These are phyloP conservation scores for Seriola quinqueradiata DNA, from an alignment of 2,113 vertebrate species.

Conservation along the genomic window DNA sequence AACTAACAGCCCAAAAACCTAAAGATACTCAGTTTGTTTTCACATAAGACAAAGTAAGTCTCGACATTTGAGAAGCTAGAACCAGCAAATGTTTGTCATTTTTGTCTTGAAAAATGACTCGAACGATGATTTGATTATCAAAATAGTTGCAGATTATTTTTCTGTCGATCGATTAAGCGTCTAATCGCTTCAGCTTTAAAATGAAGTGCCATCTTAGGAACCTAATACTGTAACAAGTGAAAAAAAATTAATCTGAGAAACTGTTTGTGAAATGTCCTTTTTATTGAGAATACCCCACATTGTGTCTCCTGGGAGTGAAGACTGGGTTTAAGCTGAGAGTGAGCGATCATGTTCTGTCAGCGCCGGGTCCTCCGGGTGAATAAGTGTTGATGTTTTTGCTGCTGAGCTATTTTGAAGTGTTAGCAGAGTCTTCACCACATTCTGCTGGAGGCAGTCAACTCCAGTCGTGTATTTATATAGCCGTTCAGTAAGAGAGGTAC, in stretches of 20 bases:
- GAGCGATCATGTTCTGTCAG: conserved; percentile 25
- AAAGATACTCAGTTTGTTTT: not conserved
- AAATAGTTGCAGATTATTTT: too few species aligned
- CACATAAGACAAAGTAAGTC: not conserved
- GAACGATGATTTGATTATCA: too few species aligned
- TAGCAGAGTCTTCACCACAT: conserved; percentile 4
- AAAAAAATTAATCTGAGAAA: not conserved
- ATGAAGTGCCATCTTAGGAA: not conserved
- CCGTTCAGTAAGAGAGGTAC: not conserved
- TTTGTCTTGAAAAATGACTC: too few species aligned
- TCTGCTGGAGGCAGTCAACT: conserved; percentile 27
- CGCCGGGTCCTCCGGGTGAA: conserved; percentile 1
- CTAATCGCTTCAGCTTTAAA: not conserved
- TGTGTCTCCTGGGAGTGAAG: conserved; percentile 12
- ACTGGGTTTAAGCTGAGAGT: conserved; percentile 27
- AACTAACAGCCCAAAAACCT: not conserved
- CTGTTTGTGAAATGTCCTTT: not conserved
- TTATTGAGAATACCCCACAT: not conserved
- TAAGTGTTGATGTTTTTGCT: conserved; percentile 36
- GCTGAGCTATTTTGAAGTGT: conserved; percentile 26
- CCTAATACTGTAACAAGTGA: not conserved
- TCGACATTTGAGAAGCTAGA: not conserved
- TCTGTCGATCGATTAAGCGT: too few species aligned
- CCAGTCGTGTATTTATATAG: conserved; percentile 10
- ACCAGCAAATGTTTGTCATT: not conserved